Evolutionary conservation across 1,140 invertebrate genomes (phyloP), one percentile per base, ranked within the genome.

Genomic region (Tribolium madens): DNA sequence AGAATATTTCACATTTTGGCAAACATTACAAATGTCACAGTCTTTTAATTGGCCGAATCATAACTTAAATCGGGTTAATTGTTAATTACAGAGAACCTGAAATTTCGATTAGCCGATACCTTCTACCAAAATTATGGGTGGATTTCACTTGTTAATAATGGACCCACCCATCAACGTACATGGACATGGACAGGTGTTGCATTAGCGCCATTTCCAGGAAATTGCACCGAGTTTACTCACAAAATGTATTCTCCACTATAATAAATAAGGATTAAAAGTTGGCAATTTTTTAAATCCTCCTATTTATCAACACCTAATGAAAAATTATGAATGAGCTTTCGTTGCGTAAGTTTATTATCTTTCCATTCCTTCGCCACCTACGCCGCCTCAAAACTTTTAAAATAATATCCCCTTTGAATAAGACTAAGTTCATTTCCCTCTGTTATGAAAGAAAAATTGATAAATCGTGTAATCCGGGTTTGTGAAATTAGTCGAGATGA

Each of bases 41-140:
- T 26, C 21, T 26, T 26, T 26, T 26, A 26, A 17, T 57, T 57
- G 18, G 31, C 57, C 21, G 21, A n/a, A 4, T 64, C 57, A 13
- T 36, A 36, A 42, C 31, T 64, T 64, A 36, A 33, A 33, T 64
- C 57, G 14, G 3, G 18, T 64, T 64, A 64, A 64, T 64, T 64
- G 57, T 64, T 64, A 64, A 64, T 64, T 64, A 64, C 26, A 64
- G 57, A 13, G 57, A 64, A 64, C 57, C n/a, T 64, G 57, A 64
- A 64, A 64, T 33, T 64, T 33, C 57, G 57, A 64, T 64, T 64
- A 64, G 57, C 57, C n/a, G 31, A 33, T 26, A 64, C 57, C 57
- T 64, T 26, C 57, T 64, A 64, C 57, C 57, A 33, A 64, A 64
- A 64, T 64, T 64, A 64, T 64, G 57, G 57, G 57, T 64, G 57